Evolutionary conservation across 2,113 vertebrate genomes (phyloP), one percentile per base, ranked within the genome.

Genomic region (Rhinichthys klamathensis): DNA sequence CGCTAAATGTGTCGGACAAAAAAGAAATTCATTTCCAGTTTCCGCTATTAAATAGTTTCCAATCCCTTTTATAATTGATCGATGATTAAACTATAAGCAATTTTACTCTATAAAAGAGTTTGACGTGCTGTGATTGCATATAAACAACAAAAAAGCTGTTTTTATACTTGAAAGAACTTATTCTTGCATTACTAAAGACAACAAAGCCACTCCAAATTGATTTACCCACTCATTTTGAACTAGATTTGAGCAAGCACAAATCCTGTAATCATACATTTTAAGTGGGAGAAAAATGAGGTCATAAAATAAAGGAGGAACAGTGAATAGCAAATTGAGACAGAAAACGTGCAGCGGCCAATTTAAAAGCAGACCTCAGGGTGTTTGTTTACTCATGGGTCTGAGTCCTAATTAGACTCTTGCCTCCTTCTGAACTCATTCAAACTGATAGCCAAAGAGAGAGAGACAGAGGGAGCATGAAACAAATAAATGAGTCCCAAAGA

Each of bases 361-460:
- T 79, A 61, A 44, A 79, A 79, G 32, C 56, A 80, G 21, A 38
- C 35, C 77, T 44, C 18, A 27, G 77, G 77, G 77, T 27, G 38
- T 63, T 80, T 80, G 58, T 80, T 80, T 80, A 80, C 77, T 61
- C 35, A 61, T 80, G 77, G 58, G 56, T 46, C n/a, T 80, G 77
- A 61, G 77, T 25, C 35, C 77, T 63, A 63, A 80, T 80, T 80
- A 80, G 58, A 80, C 58, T 79, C 56, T 80, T 38, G 38, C 35
- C 56, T 80, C 58, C 38, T 80, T 13, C 16, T 0, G 10, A 78
- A 58, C 51, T n/a, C 11, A 58, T 35, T 35, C 18, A 58, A 58
- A 78, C 54, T 60, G 7, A 70, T 41, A 8, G 70, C 23, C 27
- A 73, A 6, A 49, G 1, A 70, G 25, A 30, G 54, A 69, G n/a